Conservation (phyloP, 2,113 vertebrate species). For the Embiotoca jacksoni region DNA sequence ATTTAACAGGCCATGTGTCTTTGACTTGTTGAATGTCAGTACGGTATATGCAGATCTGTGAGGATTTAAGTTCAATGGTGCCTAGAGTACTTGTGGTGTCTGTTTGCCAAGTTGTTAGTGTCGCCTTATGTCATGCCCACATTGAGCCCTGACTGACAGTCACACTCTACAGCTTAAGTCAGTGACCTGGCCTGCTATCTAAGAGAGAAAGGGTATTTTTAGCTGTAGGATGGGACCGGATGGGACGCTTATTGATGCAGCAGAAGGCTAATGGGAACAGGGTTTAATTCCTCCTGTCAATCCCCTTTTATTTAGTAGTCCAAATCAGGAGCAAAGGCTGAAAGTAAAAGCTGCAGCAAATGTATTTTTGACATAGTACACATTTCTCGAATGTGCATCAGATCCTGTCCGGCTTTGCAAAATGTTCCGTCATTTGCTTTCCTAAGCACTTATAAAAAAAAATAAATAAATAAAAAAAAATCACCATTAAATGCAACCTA, state of each 20-base stretch:
- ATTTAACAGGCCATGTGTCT: background rate
- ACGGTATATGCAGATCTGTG: too few species aligned
- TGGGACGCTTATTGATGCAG: slow-evolving; percentile 68
- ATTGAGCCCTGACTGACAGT: slow-evolving; percentile 51
- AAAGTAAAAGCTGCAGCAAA: slow-evolving; percentile 43
- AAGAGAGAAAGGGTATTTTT: slow-evolving; percentile 72
- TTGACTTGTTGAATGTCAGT: slow-evolving; percentile 24
- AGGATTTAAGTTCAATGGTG: background rate
- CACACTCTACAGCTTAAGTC: slow-evolving; percentile 62
- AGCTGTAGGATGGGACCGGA: slow-evolving; percentile 67
- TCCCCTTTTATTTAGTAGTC: slow-evolving; percentile 67
- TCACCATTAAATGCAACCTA: slow-evolving; percentile 21
- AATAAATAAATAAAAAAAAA: too few species aligned
- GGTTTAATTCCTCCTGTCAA: slow-evolving; percentile 71
- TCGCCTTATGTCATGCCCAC: slow-evolving; percentile 48
- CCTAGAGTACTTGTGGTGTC: slow-evolving; percentile 46
- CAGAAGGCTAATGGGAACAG: slow-evolving; percentile 69
- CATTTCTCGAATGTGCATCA: background rate
- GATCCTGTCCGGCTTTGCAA: slow-evolving; percentile 3
- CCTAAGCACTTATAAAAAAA: background rate
- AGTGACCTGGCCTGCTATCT: slow-evolving; percentile 70
- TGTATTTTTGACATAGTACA: slow-evolving; percentile 6
- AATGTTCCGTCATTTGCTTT: slow-evolving; percentile 8
- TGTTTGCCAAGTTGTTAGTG: slow-evolving; percentile 52
- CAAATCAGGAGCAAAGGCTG: slow-evolving; percentile 38